phyloP scores from a whole-genome alignment of 2,113 vertebrate species.

The Malurus cyaneus region DNA sequence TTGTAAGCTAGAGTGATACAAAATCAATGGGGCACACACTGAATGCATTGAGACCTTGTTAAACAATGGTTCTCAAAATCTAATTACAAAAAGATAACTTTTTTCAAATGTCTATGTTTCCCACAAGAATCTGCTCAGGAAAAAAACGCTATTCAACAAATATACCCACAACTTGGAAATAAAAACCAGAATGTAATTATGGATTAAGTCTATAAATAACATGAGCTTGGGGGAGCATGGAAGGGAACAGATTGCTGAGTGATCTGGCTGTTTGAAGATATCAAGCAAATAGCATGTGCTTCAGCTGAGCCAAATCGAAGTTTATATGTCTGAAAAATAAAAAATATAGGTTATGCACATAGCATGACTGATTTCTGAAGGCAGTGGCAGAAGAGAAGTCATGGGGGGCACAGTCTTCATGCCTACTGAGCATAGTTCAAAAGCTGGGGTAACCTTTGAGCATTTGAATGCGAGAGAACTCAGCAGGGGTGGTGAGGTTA shows the following conservation, averaged over 20 bases:
- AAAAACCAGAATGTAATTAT: conserved; percentile 25
- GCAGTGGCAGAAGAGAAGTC: background rate
- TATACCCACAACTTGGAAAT: conserved; percentile 18
- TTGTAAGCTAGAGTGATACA: background rate
- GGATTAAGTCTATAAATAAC: conserved; percentile 42
- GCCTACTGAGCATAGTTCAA: background rate
- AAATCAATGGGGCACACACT: conserved; percentile 28
- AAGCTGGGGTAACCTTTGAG: background rate
- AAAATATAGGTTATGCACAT: background rate
- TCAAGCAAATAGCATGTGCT: background rate
- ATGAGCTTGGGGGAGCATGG: background rate
- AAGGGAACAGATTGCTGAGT: conserved; percentile 33
- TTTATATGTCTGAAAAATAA: conserved; percentile 1
- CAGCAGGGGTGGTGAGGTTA: conserved; percentile 2
- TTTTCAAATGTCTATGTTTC: background rate
- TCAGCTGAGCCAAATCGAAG: background rate
- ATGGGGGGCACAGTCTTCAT: background rate
- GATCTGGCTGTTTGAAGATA: conserved; percentile 41
- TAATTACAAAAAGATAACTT: conserved; percentile 21
- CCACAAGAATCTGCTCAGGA: background rate
- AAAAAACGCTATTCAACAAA: conserved; percentile 4
- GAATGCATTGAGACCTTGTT: background rate
- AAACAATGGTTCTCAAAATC: conserved; percentile 5
- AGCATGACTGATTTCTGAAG: background rate
- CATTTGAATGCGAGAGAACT: background rate